Conservation (phyloP, 1,140 invertebrate genomes). For the Caerostris darwini region DNA sequence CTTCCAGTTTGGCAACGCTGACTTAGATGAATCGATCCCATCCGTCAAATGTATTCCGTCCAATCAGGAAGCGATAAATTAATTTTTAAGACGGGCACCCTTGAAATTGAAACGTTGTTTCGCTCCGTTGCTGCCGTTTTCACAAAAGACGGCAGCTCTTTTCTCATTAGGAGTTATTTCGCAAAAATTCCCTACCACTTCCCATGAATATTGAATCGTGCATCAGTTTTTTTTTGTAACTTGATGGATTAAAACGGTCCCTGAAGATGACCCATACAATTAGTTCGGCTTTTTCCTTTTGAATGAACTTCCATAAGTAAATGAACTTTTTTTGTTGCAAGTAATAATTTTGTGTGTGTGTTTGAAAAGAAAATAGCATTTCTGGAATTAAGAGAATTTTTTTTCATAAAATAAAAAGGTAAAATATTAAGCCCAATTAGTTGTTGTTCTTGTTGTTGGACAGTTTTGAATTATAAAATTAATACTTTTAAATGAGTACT, state of each 20-base stretch:
- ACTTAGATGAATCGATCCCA: constrained; percentile 48
- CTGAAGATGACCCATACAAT: background rate
- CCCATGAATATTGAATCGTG: constrained; percentile 21
- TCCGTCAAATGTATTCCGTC: constrained; percentile 29
- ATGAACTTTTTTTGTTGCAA: background rate
- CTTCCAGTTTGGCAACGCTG: constrained; percentile 19
- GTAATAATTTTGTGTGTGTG: background rate
- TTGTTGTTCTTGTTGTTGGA: too few species aligned
- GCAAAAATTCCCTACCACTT: background rate
- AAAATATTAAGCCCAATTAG: too few species aligned
- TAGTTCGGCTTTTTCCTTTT: constrained; percentile 8
- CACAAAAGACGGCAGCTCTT: background rate
- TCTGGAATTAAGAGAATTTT: too few species aligned
- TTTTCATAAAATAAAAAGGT: too few species aligned
- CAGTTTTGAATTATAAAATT: too few species aligned
- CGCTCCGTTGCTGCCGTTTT: background rate
- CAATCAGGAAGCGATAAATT: constrained; percentile 45
- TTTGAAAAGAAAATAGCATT: background rate
- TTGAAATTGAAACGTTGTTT: constrained; percentile 49
- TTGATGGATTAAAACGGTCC: constrained; percentile 17
- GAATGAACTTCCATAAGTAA: background rate
- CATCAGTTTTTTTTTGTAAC: background rate
- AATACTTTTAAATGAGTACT: too few species aligned
- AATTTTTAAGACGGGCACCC: constrained; percentile 9
- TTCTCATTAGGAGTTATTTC: constrained; percentile 1